phyloP scores from a whole-genome alignment of 2,888 invertebrate species.

The Diadegma fenestrale region DNA sequence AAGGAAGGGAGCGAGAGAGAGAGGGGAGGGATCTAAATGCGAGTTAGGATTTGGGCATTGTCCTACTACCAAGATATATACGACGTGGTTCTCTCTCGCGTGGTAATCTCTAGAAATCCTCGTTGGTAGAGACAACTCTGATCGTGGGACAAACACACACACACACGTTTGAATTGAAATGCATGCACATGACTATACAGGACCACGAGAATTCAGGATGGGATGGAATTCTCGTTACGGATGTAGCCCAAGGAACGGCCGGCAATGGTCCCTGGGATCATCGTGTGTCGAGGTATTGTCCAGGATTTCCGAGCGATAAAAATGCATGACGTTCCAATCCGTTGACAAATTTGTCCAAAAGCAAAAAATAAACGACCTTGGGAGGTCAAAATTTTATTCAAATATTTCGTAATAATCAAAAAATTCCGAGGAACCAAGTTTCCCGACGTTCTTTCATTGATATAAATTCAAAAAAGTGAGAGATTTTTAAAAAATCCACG shows the following conservation, averaged over 20 bases:
- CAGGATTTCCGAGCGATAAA: slow-evolving; percentile 2
- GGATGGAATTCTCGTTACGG: slow-evolving; percentile 44
- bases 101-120: slow-evolving; percentile 63
- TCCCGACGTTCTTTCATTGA: too few species aligned
- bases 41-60: slow-evolving; percentile 52
- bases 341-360: not conserved
- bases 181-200: slow-evolving; percentile 32
- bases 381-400: too few species aligned
- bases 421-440: too few species aligned
- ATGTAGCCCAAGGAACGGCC: slow-evolving; percentile 26
- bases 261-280: slow-evolving; percentile 47
- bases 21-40: slow-evolving; percentile 6
- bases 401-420: too few species aligned
- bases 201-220: slow-evolving; percentile 37
- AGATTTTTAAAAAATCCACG: too few species aligned
- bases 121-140: slow-evolving; percentile 39
- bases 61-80: slow-evolving; percentile 45
- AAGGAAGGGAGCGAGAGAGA: not conserved
- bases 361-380: too few species aligned
- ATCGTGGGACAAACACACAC: slow-evolving; percentile 3
- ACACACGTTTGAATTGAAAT: slow-evolving; percentile 46
- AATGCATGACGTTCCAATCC: slow-evolving; percentile 8
- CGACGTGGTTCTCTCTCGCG: slow-evolving; percentile 34
- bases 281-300: not conserved
- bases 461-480: too few species aligned